Percentiles rank a stretch among this genome's conserved stretches.
These are phyloP conservation scores for Camponotus floridanus DNA, from an alignment of 1,140 invertebrate genomes.

Conservation along the genomic window DNA sequence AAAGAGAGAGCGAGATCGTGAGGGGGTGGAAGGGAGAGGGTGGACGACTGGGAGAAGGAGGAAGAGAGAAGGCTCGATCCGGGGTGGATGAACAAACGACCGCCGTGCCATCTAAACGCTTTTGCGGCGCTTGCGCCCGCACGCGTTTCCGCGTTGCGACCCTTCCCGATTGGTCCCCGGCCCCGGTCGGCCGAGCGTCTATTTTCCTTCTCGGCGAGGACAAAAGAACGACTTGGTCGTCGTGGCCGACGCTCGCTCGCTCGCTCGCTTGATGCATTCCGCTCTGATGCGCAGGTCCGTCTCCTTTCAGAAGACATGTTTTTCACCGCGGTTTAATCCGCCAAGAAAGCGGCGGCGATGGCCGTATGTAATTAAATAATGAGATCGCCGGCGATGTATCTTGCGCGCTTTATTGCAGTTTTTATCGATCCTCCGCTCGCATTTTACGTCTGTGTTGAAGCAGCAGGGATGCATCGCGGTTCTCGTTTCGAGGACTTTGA, in stretches of 20 bases:
- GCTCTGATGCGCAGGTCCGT: background rate
- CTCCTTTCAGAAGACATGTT: background rate
- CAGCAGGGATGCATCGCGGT: background rate
- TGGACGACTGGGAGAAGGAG: slow-evolving; percentile 45
- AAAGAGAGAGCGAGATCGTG: background rate
- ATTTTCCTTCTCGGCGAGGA: slow-evolving; percentile 52
- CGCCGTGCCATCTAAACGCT: slow-evolving; percentile 63
- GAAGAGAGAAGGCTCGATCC: slow-evolving; percentile 20
- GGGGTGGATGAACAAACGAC: slow-evolving; percentile 56
- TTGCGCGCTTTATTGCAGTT: background rate
- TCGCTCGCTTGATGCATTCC: slow-evolving; percentile 25
- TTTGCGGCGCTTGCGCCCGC: slow-evolving; percentile 65
- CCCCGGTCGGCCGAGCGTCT: slow-evolving; percentile 51
- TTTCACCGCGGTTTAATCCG: background rate
- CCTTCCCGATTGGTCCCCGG: slow-evolving; percentile 40
- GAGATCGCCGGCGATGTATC: background rate
- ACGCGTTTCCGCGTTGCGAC: background rate
- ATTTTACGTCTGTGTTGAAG: background rate
- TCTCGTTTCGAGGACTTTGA: background rate
- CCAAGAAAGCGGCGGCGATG: background rate
- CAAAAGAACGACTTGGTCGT: slow-evolving; percentile 29
- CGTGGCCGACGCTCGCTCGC: background rate
- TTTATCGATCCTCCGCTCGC: slow-evolving; percentile 24
- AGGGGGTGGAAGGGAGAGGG: slow-evolving; percentile 10
- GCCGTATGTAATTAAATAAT: background rate